Conservation (phyloP, 2,797 vertebrate species). For the Pangasius mekongensis region DNA sequence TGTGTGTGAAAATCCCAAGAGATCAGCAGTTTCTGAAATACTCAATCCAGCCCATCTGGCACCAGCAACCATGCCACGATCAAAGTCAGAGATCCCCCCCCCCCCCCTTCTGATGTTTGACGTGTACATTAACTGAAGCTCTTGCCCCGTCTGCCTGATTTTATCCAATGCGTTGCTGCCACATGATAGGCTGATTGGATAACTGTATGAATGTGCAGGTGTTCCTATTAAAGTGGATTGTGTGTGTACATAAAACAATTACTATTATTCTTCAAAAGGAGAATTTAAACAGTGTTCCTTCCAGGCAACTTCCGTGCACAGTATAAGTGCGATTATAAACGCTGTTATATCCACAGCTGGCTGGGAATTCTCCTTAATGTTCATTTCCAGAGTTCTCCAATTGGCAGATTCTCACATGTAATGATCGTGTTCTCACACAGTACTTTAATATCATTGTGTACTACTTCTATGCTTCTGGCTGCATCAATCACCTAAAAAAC, state of each 20-base stretch:
- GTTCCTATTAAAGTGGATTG: neutral
- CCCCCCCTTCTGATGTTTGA: no score
- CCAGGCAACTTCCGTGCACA: neutral
- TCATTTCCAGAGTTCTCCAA: slow-evolving; percentile 86
- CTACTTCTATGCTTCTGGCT: slow-evolving; percentile 79
- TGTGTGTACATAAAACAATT: neutral
- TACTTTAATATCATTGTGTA: slow-evolving; percentile 80
- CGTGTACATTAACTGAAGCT: neutral
- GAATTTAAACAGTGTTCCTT: neutral
- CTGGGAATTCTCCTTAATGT: neutral
- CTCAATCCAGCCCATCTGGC: no score
- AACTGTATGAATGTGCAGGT: neutral
- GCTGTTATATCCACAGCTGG: neutral
- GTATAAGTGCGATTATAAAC: neutral
- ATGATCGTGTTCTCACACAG: slow-evolving; percentile 73
- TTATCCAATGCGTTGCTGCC: neutral
- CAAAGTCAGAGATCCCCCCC: no score
- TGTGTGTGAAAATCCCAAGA: no score
- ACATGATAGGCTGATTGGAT: neutral
- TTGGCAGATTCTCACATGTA: slow-evolving; percentile 65
- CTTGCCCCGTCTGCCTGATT: neutral
- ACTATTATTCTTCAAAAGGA: neutral
- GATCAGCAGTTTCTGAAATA: no score
- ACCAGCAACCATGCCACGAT: no score
- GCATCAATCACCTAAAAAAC: slow-evolving; percentile 80